Evolutionary conservation across 2,888 invertebrate genomes (phyloP).

Genomic region (Aphodius sticticus): DNA sequence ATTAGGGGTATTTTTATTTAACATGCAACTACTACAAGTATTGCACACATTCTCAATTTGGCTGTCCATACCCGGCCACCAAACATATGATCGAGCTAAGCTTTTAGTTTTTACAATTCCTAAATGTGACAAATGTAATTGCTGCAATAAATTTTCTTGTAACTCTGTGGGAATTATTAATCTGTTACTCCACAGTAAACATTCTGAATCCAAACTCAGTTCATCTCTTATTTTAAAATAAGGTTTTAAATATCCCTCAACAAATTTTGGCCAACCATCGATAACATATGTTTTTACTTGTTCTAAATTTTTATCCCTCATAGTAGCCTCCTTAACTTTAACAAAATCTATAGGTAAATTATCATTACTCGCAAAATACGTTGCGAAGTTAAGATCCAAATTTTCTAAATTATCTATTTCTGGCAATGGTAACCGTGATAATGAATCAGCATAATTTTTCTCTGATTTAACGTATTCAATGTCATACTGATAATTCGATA

Average conservation of each 20-base stretch:
- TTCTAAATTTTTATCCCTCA: no score
- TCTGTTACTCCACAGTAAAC: conserved; percentile 20
- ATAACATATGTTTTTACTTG: background rate
- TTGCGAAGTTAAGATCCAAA: background rate
- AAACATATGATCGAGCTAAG: conserved; percentile 14
- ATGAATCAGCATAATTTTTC: conserved; percentile 12
- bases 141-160: conserved; percentile 13
- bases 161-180: conserved; percentile 11
- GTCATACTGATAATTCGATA: conserved; percentile 41
- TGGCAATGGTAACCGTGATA: conserved; percentile 9
- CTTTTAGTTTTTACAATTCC: background rate
- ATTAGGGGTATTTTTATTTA: conserved; percentile 4
- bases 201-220: conserved; percentile 6
- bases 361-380: conserved; percentile 11
- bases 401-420: conserved; percentile 6
- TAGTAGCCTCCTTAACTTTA: no score
- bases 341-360: background rate
- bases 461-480: conserved; percentile 33
- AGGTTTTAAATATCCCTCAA: conserved; percentile 6
- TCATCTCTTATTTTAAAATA: background rate
- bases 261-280: conserved; percentile 6
- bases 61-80: conserved; percentile 7
- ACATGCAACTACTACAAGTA: conserved; percentile 4
- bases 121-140: conserved; percentile 7
- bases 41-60: conserved; percentile 11